Percentiles rank a stretch among this genome's conserved stretches.
phyloP scores from a whole-genome alignment of 1,140 invertebrate species.

The Onthophagus taurus region DNA sequence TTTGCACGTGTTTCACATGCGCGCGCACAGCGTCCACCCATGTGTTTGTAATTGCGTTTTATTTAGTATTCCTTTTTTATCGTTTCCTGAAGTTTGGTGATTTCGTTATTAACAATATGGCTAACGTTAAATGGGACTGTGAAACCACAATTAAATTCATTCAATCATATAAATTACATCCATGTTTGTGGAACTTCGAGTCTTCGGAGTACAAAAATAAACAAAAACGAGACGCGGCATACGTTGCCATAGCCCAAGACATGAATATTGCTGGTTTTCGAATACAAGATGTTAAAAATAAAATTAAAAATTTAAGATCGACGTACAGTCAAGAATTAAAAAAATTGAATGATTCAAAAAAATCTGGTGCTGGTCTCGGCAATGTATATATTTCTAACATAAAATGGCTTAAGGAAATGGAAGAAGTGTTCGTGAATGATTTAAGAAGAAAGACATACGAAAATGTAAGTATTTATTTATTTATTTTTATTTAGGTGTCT shows the following conservation, averaged over 20 bases:
- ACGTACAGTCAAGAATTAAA: slow-evolving; percentile 17
- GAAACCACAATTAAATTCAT: slow-evolving; percentile 11
- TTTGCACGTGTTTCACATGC: no score
- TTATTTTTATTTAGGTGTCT: slow-evolving; percentile 5
- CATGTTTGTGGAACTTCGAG: slow-evolving; percentile 12
- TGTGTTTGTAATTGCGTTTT: no score
- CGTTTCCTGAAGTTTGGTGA: no score
- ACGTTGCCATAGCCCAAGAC: slow-evolving; percentile 7
- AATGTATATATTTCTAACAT: slow-evolving; percentile 23
- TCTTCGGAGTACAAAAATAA: slow-evolving; percentile 15
- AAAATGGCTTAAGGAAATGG: slow-evolving; percentile 14
- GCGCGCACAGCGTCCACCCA: no score
- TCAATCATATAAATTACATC: slow-evolving; percentile 4
- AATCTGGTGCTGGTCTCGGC: slow-evolving; percentile 21
- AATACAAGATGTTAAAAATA: slow-evolving; percentile 11
- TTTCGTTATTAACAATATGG: no score
- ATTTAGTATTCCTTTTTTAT: no score
- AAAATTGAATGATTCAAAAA: slow-evolving; percentile 25
- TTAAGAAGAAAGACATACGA: slow-evolving; percentile 3
- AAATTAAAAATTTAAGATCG: slow-evolving; percentile 12
- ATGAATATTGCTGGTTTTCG: slow-evolving; percentile 12
- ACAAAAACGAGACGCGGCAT: slow-evolving; percentile 8
- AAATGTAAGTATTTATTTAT: slow-evolving; percentile 6
- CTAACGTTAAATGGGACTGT: no score
- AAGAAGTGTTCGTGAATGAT: slow-evolving; percentile 2